Conservation (phyloP, 2,113 vertebrate genomes). For the Pica pica region DNA sequence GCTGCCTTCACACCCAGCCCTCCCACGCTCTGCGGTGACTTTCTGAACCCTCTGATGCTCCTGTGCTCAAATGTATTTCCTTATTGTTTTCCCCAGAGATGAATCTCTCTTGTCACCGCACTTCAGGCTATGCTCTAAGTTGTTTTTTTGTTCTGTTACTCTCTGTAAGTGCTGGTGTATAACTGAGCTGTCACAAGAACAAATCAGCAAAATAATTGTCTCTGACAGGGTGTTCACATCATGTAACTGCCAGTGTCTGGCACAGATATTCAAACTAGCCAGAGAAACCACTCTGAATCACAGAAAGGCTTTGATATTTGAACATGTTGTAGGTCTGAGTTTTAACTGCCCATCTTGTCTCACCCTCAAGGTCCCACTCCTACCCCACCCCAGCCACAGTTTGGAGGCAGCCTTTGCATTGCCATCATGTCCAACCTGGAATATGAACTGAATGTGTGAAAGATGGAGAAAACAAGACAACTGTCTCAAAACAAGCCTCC, state of each 20-base stretch:
- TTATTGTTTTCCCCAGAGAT: constrained; percentile 4
- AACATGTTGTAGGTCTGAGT: not conserved
- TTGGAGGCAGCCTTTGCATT: not conserved
- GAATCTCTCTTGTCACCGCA: constrained; percentile 9
- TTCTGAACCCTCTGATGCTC: not conserved
- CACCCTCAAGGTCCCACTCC: not conserved
- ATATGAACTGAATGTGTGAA: not conserved
- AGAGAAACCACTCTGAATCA: not conserved
- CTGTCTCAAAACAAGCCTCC: not conserved
- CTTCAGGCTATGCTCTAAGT: constrained; percentile 17
- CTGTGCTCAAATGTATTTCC: constrained; percentile 4
- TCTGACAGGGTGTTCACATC: not conserved
- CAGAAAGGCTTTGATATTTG: not conserved
- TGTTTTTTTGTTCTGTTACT: constrained; percentile 1
- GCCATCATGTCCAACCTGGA: not conserved
- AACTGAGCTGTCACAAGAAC: constrained; percentile 29
- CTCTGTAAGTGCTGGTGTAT: not conserved
- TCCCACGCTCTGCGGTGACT: not conserved
- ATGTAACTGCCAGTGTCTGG: not conserved
- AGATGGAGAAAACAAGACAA: not conserved
- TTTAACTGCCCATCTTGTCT: not conserved
- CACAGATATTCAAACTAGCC: not conserved
- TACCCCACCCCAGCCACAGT: not conserved
- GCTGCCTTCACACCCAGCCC: not conserved
- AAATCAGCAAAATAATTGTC: constrained; percentile 13